Percentiles rank a stretch among this genome's conserved stretches.
phyloP scores from a whole-genome alignment of 2,888 invertebrate genomes.

The Gryllus longicercus region DNA sequence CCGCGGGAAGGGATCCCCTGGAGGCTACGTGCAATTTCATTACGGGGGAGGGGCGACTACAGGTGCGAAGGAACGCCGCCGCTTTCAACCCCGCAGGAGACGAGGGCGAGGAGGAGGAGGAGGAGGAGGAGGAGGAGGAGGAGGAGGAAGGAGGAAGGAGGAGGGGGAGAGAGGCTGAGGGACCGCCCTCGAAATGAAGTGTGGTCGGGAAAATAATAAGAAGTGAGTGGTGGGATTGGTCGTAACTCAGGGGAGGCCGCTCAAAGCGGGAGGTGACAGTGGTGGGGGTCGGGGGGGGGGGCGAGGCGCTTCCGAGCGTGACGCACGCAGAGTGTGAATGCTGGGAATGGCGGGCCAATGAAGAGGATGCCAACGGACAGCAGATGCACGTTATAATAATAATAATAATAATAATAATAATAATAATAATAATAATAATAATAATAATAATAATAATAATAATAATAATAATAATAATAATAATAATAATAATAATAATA shows the following conservation, averaged over 20 bases:
- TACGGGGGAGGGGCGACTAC: slow-evolving; percentile 32
- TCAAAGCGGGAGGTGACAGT: not conserved
- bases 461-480: no score
- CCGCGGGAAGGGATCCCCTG: not conserved
- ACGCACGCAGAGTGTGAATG: no score
- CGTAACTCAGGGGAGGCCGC: not conserved
- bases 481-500: no score
- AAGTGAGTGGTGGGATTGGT: slow-evolving; percentile 11
- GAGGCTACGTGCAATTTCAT: slow-evolving; percentile 33
- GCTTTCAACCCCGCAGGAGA: not conserved
- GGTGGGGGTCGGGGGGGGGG: no score
- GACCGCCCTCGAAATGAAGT: not conserved
- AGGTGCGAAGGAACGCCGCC: slow-evolving; percentile 28
- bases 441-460: no score
- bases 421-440: no score
- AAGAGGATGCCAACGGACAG: no score
- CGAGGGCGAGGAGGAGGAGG: not conserved
- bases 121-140: not conserved
- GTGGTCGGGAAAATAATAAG: slow-evolving; percentile 2
- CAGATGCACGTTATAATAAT: no score
- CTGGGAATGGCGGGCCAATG: no score
- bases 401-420: no score
- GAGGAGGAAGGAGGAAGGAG: no score
- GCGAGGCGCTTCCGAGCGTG: no score
- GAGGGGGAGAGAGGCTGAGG: not conserved